These are phyloP conservation scores for Zaprionus taronus DNA, from an alignment of 1,140 invertebrate species.

Conservation along the genomic window DNA sequence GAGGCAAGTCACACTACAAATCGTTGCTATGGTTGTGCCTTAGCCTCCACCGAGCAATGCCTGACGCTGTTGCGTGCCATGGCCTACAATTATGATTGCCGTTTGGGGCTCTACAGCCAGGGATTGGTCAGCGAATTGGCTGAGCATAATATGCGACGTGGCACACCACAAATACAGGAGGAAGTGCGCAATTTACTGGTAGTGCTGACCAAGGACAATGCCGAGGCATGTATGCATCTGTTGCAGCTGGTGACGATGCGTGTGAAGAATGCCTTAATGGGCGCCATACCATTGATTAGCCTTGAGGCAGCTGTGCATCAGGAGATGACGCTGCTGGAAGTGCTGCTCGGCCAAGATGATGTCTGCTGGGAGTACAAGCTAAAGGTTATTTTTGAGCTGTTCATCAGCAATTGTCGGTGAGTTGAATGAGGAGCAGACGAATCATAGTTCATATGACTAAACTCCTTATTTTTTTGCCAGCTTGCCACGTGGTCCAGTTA, in stretches of 20 bases:
- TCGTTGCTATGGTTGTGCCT: slow-evolving; percentile 93
- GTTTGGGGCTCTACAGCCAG: slow-evolving; percentile 92
- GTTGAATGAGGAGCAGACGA: not conserved
- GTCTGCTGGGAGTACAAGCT: slow-evolving; percentile 97
- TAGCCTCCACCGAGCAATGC: slow-evolving; percentile 96
- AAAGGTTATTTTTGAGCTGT: slow-evolving; percentile 94
- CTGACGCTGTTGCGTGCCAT: slow-evolving; percentile 96
- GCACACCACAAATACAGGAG: slow-evolving; percentile 92
- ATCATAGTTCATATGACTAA: not conserved
- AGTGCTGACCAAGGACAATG: slow-evolving; percentile 95
- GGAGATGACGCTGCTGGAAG: slow-evolving; percentile 95
- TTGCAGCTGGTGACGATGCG: slow-evolving; percentile 92
- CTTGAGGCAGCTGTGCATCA: slow-evolving; percentile 91
- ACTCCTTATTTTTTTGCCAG: slow-evolving; percentile 87
- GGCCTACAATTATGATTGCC: slow-evolving; percentile 91
- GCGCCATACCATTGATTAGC: slow-evolving; percentile 87
- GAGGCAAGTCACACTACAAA: slow-evolving; percentile 81
- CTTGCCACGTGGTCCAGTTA: slow-evolving; percentile 72
- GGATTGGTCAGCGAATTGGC: slow-evolving; percentile 96
- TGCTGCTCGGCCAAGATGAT: slow-evolving; percentile 95
- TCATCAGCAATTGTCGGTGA: slow-evolving; percentile 89
- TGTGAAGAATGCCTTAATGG: slow-evolving; percentile 90
- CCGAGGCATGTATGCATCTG: slow-evolving; percentile 93
- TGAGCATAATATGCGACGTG: slow-evolving; percentile 94
- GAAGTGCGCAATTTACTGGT: slow-evolving; percentile 95